Base-by-base conservation (phyloP, 2,113 vertebrate genomes). In the Mirounga angustirostris region DNA sequence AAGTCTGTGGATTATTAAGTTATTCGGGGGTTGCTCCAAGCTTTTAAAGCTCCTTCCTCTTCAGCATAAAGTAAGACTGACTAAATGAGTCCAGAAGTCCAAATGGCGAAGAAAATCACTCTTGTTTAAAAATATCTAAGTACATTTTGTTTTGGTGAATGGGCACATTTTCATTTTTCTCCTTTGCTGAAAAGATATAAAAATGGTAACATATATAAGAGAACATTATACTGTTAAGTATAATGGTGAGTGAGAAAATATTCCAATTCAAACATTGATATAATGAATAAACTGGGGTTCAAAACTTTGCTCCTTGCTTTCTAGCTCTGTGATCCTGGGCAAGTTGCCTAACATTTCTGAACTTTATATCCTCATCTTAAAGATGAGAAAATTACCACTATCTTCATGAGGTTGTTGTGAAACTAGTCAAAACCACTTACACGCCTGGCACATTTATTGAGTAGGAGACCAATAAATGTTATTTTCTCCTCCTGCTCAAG, bases 131-230 rank as follows among this genome's bases (percentile, higher is more conserved):
- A 88, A 69, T 1, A 69, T 6, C 18, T 22, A 85, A 79, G 36
- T 78, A 65, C 28, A 91, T 61, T 93, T 95, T 92, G 54, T 82
- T 91, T 89, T 96, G 69, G 33, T 76, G 13, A 87, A 81, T 81
- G 56, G 28, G 15, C 22, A 87, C 63, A 33, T 97, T 88, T 96
- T 93, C 56, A 83, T 76, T 93, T 82, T 88, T 89, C 85, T 40
- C 61, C 54, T 96, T 93, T 89, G 50, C 79, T 86, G 52, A 59
- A 89, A 97, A 96, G 79, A 95, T 90, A 92, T 58, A 94, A 96
- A 97, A 94, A 86, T 36, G 26, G 40, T 95, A 58, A 33, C 6
- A 65, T 28, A 58, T 2, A 54, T 59, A 93, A 5, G 30, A 84
- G 15, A 86, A n/a, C 15, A 82, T 86, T 89, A 58, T 61, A 40